phyloP scores from a whole-genome alignment of 2,797 vertebrate genomes.

The Ctenopoma multispine region DNA sequence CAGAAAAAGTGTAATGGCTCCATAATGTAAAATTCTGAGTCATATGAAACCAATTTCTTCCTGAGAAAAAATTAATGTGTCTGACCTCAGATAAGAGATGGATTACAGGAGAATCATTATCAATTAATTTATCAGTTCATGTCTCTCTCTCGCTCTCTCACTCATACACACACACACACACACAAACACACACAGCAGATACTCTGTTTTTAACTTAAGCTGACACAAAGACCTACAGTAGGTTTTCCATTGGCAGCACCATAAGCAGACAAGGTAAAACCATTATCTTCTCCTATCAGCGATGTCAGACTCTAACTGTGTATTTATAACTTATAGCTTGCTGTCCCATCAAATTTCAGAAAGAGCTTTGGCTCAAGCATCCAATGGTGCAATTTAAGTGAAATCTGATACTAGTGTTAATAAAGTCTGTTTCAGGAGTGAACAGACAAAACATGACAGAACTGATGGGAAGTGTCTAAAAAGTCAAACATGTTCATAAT shows the following conservation, averaged over 20 bases:
- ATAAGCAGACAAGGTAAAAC: slow-evolving; percentile 50
- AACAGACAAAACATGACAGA: slow-evolving; percentile 28
- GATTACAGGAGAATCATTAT: slow-evolving; percentile 42
- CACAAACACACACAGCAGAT: not conserved
- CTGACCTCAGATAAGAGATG: slow-evolving; percentile 60
- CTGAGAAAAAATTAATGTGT: slow-evolving; percentile 59
- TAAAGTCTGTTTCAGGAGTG: slow-evolving; percentile 28
- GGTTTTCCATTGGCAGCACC: slow-evolving; percentile 36
- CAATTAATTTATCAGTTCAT: slow-evolving; percentile 38
- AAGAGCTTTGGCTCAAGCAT: slow-evolving; percentile 32
- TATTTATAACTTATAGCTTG: slow-evolving; percentile 49
- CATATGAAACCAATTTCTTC: slow-evolving; percentile 57
- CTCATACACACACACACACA: slow-evolving; percentile 1
- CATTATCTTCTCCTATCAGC: slow-evolving; percentile 58
- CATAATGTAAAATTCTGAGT: slow-evolving; percentile 62
- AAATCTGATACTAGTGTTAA: slow-evolving; percentile 49
- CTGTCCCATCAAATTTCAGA: slow-evolving; percentile 58
- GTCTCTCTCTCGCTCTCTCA: slow-evolving; percentile 4
- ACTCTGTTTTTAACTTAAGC: not conserved
- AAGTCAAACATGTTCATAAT: not conserved
- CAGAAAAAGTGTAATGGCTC: slow-evolving; percentile 55
- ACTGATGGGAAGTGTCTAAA: not conserved
- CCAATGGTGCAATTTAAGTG: slow-evolving; percentile 58
- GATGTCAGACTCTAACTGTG: slow-evolving; percentile 27
- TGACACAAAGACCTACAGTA: slow-evolving; percentile 18